A percentile compares a stretch with the other conserved stretches of the same genome.
These are phyloP conservation scores for Orthosia incerta DNA, from an alignment of 2,888 invertebrate genomes.

Conservation along the genomic window DNA sequence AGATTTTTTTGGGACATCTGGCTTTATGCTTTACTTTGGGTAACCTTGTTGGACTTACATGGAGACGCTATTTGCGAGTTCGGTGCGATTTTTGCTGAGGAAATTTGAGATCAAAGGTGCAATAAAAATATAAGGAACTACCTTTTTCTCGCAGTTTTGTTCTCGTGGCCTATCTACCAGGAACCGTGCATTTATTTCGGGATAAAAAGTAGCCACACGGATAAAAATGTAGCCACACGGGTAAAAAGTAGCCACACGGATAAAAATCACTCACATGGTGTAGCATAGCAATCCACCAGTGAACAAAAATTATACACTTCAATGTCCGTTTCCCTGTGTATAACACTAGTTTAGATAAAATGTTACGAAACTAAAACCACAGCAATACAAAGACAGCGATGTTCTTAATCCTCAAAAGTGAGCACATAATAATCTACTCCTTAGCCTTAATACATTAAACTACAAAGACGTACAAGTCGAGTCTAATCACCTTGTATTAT, in stretches of 20 bases:
- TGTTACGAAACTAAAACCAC: not conserved
- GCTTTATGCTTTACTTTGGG: slow-evolving; percentile 38
- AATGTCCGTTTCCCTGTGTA: too few relatives aligned
- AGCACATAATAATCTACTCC: slow-evolving; percentile 5
- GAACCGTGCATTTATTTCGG: not conserved
- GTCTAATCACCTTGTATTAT: slow-evolving; percentile 30
- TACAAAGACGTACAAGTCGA: slow-evolving; percentile 21
- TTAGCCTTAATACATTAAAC: slow-evolving; percentile 1
- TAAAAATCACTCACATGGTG: too few relatives aligned
- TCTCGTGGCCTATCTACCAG: not conserved
- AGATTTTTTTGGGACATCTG: slow-evolving; percentile 56
- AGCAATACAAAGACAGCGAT: not conserved
- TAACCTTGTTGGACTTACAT: slow-evolving; percentile 45
- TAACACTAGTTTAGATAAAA: not conserved
- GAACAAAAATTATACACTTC: too few relatives aligned
- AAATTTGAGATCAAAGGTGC: not conserved
- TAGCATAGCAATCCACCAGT: too few relatives aligned
- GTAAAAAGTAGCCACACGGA: too few relatives aligned
- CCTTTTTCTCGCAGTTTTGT: not conserved
- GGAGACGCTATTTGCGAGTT: not conserved
- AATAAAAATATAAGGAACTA: not conserved
- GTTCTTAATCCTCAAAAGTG: not conserved
- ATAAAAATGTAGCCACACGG: too few relatives aligned
- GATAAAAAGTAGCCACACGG: too few relatives aligned
- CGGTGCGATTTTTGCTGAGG: not conserved